Conservation (phyloP, 1,140 invertebrate species). For the Saccostrea echinata region DNA sequence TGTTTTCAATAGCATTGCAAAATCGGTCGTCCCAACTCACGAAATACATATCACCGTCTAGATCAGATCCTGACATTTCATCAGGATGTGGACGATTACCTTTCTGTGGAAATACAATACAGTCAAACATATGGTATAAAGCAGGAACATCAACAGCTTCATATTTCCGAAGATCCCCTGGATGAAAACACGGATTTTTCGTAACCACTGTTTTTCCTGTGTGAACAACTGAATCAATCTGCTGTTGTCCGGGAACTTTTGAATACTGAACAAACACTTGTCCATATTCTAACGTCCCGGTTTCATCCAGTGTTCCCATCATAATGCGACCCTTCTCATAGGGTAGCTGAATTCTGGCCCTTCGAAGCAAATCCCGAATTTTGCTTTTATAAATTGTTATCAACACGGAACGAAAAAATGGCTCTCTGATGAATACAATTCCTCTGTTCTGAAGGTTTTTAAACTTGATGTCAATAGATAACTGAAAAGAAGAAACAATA, state of each 20-base stretch:
- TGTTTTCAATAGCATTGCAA: slow-evolving; percentile 6
- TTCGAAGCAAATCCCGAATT: slow-evolving; percentile 34
- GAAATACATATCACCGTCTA: slow-evolving; percentile 58
- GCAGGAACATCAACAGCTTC: slow-evolving; percentile 43
- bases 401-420: slow-evolving; percentile 44
- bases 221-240: neutral
- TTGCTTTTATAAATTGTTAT: slow-evolving; percentile 47
- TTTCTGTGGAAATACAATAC: slow-evolving; percentile 54
- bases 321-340: slow-evolving; percentile 32
- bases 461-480: slow-evolving; percentile 31
- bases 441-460: slow-evolving; percentile 24
- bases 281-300: slow-evolving; percentile 41
- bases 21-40: slow-evolving; percentile 52
- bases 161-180: slow-evolving; percentile 48
- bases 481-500: neutral
- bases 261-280: slow-evolving; percentile 44
- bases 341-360: slow-evolving; percentile 21
- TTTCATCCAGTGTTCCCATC: slow-evolving; percentile 48
- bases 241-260: neutral
- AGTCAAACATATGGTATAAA: slow-evolving; percentile 48
- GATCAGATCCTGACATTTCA: slow-evolving; percentile 57
- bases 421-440: slow-evolving; percentile 32
- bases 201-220: slow-evolving; percentile 40
- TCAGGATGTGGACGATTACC: slow-evolving; percentile 53
- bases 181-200: slow-evolving; percentile 53